Evolutionary conservation across 2,797 vertebrate genomes (phyloP), one percentile per base, ranked within the genome.

Genomic region (Heteromormyrus szaboi): DNA sequence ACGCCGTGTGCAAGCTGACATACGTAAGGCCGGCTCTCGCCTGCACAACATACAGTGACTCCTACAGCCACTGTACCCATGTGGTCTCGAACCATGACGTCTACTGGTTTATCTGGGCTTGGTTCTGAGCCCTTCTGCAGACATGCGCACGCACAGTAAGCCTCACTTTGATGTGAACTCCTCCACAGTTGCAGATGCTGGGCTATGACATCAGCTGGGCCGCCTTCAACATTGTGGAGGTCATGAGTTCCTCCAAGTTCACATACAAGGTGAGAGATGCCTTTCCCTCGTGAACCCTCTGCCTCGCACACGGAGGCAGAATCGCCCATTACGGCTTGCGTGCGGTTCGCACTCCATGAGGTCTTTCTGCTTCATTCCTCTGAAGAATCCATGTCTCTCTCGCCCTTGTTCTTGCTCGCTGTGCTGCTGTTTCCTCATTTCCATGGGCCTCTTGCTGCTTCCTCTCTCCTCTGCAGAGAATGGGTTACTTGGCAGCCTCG

Each of bases 131-230:
- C 65, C 62, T 72, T 33, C 25, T 33, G 62, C 25, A 2, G 1
- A 46, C 51, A 37, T 4, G 11, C 17, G 17, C 56, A 11, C 29
- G 2, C 53, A 65, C n/a, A 44, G 19, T 25, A 53, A 51, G 48
- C 22, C 48, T 19, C 19, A 0, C 53, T 87, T 41, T 25, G 33
- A 29, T 65, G 14, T 87, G 37, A 56, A 14, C 48, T 14, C 41
- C 12, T 90, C 86, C 72, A 93, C 95, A 99, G 99, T 96, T 99
- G 90, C 99, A 99, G 95, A 99, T 99, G 99, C 93, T 99, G 91
- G 99, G 99, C 46, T 99, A 99, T 0, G 99, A 99, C 91, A 98
- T 99, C 96, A 99, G 98, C 91, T 99, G 99, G 99, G 99, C 98
- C 6, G 99, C 99, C 29, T 99, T 99, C 95, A 99, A 99, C 94